A percentile compares a stretch with the other conserved stretches of the same genome.
Conservation (phyloP, 2,888 invertebrate species). For the Drosophila anomalata region DNA sequence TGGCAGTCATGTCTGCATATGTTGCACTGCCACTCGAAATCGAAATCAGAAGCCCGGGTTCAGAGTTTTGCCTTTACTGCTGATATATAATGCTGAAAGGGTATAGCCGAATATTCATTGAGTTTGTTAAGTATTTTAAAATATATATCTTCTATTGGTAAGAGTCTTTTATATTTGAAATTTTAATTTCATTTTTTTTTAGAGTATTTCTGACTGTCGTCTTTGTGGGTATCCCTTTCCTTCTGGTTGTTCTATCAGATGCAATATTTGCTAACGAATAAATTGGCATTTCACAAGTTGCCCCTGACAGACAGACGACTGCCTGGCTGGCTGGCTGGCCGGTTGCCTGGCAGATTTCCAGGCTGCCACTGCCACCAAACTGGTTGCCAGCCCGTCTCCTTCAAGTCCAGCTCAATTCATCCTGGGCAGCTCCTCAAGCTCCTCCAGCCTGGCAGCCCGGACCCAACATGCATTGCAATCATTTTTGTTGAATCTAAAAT, state of each 20-base stretch:
- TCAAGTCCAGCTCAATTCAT: conserved; percentile 18
- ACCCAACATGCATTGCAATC: conserved; percentile 77
- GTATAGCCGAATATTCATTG: background rate
- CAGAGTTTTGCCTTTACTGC: conserved; percentile 5
- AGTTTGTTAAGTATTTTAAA: background rate
- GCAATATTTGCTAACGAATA: conserved; percentile 80
- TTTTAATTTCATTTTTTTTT: background rate
- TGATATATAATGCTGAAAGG: background rate
- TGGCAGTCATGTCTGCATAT: conserved; percentile 80
- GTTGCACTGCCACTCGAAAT: conserved; percentile 54
- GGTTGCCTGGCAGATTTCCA: conserved; percentile 30
- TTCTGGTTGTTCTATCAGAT: conserved; percentile 74
- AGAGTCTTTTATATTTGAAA: background rate
- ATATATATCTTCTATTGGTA: background rate
- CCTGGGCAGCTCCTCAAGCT: conserved; percentile 6
- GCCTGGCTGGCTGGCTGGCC: conserved; percentile 46
- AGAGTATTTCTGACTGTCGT: background rate
- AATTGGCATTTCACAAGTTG: conserved; percentile 80
- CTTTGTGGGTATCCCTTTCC: conserved; percentile 18
- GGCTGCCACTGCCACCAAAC: conserved; percentile 23
- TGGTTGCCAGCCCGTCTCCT: conserved; percentile 27
- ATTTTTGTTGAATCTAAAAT: conserved; percentile 80
- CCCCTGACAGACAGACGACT: conserved; percentile 72
- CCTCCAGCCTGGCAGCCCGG: conserved; percentile 8
- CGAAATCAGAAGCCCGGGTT: conserved; percentile 30